These are phyloP conservation scores for Drosophila saltans DNA, from an alignment of 1,140 invertebrate genomes.

Conservation along the genomic window DNA sequence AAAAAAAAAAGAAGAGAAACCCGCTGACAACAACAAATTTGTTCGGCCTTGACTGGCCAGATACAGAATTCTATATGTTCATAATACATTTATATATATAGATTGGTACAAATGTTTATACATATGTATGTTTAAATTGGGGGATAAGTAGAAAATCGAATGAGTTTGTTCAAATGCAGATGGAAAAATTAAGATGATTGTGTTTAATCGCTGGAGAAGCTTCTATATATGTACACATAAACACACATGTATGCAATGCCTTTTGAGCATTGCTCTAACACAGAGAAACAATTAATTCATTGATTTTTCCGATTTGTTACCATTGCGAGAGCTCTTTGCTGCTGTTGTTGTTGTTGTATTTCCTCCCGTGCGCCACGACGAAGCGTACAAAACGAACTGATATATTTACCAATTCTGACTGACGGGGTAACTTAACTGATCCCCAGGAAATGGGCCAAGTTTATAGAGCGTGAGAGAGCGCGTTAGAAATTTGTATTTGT, in stretches of 20 bases:
- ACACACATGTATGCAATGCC: constrained; percentile 39
- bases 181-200: constrained; percentile 13
- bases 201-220: constrained; percentile 1
- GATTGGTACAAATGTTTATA: neutral
- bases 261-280: constrained; percentile 2
- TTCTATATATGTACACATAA: constrained; percentile 30
- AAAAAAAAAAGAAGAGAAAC: constrained; percentile 64
- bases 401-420: constrained; percentile 74
- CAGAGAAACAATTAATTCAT: constrained; percentile 2
- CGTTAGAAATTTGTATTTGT: constrained; percentile 48
- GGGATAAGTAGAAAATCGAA: constrained; percentile 12
- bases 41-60: constrained; percentile 68
- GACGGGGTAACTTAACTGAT: constrained; percentile 20
- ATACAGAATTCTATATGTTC: constrained; percentile 33
- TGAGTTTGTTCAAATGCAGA: constrained; percentile 31
- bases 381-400: constrained; percentile 76
- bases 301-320: constrained; percentile 49
- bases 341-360: constrained; percentile 49
- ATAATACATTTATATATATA: constrained; percentile 33
- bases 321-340: constrained; percentile 64
- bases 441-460: constrained; percentile 64
- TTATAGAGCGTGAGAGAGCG: constrained; percentile 40
- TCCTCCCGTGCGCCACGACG: constrained; percentile 79
- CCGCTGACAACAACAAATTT: constrained; percentile 40
- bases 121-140: constrained; percentile 3